A percentile compares a stretch with the other conserved stretches of the same genome.
These are phyloP conservation scores for Cyphomyrus plagiostoma DNA, from an alignment of 2,113 vertebrate genomes.

Conservation along the genomic window DNA sequence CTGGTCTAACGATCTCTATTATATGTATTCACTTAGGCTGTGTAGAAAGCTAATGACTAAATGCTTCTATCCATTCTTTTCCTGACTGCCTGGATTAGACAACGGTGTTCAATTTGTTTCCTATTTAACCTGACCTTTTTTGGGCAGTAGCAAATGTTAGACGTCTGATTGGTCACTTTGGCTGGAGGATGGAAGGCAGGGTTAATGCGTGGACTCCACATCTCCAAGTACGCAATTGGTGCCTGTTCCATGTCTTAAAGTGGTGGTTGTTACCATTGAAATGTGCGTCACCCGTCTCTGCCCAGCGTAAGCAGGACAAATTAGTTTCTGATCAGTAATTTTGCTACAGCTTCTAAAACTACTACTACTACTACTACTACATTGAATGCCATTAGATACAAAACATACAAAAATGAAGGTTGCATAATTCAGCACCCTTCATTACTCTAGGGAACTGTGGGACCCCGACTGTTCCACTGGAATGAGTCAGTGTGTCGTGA, in stretches of 20 bases:
- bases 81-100: neutral
- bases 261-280: neutral
- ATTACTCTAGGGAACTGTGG: neutral
- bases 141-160: neutral
- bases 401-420: neutral
- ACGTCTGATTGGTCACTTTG: neutral
- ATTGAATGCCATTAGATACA: neutral
- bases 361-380: neutral
- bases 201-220: neutral
- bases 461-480: neutral
- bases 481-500: neutral
- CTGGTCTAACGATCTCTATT: neutral
- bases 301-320: neutral
- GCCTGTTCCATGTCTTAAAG: neutral
- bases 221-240: neutral
- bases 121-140: neutral
- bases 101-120: neutral
- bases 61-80: neutral
- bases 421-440: neutral
- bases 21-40: neutral
- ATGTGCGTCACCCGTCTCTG: neutral
- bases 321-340: neutral
- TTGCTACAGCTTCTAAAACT: neutral
- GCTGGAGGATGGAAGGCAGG: neutral
- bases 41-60: neutral